Evolutionary conservation across 2,113 vertebrate genomes (phyloP).

Genomic region (Machaerirhynchus nigripectus): DNA sequence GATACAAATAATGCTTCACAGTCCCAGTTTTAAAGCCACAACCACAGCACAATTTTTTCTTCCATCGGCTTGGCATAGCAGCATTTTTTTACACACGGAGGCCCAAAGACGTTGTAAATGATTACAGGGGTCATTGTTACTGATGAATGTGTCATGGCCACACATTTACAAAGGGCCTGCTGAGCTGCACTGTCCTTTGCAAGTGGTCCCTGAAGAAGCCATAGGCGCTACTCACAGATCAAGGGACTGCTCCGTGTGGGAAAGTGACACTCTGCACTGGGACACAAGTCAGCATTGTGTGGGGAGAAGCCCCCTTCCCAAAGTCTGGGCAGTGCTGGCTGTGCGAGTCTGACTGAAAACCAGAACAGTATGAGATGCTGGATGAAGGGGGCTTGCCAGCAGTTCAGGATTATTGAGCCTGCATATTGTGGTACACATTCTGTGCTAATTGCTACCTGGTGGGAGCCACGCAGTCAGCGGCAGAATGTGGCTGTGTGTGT

Average conservation of each 20-base stretch:
- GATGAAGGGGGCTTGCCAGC: neutral
- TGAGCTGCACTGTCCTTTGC: neutral
- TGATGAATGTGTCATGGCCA: neutral
- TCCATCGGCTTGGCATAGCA: neutral
- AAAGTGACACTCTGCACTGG: neutral
- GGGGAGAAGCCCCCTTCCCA: neutral
- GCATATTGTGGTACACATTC: neutral
- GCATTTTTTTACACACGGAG: neutral
- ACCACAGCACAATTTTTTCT: conserved; percentile 3
- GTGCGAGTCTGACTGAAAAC: neutral
- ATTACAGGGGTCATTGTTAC: conserved; percentile 35
- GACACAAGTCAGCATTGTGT: neutral
- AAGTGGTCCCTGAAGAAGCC: conserved; percentile 1
- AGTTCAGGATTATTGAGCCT: neutral
- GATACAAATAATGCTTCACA: conserved; percentile 39
- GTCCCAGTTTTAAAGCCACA: neutral
- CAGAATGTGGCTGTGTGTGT: neutral
- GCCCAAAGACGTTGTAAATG: conserved; percentile 16
- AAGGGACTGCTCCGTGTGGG: neutral
- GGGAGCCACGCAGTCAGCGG: fast-evolving
- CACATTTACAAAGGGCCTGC: conserved; percentile 5
- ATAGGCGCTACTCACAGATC: neutral
- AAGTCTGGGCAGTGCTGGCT: neutral
- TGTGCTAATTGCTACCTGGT: neutral
- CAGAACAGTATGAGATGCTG: neutral